Base-by-base conservation (phyloP, 92 coral and sea anemone species). In the Phenganax marumi region DNA sequence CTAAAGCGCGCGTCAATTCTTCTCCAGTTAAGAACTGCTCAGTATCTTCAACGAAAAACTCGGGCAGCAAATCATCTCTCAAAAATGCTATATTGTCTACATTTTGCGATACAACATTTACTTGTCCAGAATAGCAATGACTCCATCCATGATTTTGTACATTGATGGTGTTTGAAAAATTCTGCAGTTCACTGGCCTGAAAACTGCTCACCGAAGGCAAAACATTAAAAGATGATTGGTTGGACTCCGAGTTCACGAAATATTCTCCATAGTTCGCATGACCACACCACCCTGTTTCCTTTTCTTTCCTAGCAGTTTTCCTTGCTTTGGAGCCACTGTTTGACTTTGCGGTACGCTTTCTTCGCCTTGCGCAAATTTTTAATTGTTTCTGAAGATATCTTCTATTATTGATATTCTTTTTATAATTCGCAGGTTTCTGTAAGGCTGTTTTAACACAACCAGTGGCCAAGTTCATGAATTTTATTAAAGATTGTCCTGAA, bases 341-440 rank as follows among this genome's bases (percentile, higher is more conserved):
- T 24, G 72, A 47, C 50, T 66, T 72, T 7, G 83, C 16, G 46
- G 14, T 6, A 39, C 83, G 72, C 63, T 62, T 78, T 18, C 60
- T 78, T 58, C 73, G 33, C 21, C 83, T 48, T 24, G 83, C 13
- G 60, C 83, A 78, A 24, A 78, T 78, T 52, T 78, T 78, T 9
- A 78, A 72, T 22, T 78, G 83, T 24, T 78, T 78, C 47, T 78
- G 83, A 22, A 78, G 49, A 21, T 78, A 78, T 3, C 83, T 46
- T 19, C 83, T 61, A 24, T 78, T 73, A 56, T 78, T 78, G 58
- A 78, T 78, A 16, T 78, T 78, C 19, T 78, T 78, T 48, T 78
- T 78, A 43, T 78, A 78, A 16, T 78, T 78, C 18, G 83, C 83
- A 3, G 83, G 83, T 21, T 78, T 78, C 60, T 78, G 83, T 11